Conservation (phyloP, 1,140 invertebrate species). For the Rhyacophila brunnea region DNA sequence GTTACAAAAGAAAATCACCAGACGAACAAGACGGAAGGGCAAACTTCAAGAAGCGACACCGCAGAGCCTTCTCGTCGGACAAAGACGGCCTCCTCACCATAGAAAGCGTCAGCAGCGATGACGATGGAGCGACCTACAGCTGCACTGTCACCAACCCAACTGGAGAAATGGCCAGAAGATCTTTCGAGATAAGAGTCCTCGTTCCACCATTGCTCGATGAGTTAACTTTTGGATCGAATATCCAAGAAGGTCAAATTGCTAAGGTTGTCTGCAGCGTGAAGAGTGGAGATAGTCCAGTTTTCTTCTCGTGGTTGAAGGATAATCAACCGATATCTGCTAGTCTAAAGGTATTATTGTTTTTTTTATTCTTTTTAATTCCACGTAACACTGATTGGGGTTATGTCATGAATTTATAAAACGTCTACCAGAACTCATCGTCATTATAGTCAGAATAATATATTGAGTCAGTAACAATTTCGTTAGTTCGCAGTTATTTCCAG, state of each 20-base stretch:
- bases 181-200: slow-evolving; percentile 66
- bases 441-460: neutral
- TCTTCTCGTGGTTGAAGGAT: slow-evolving; percentile 81
- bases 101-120: slow-evolving; percentile 65
- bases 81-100: slow-evolving; percentile 65
- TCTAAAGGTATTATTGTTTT: slow-evolving; percentile 50
- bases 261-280: slow-evolving; percentile 80
- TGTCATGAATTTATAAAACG: no score
- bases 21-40: no score
- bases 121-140: slow-evolving; percentile 73
- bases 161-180: slow-evolving; percentile 70
- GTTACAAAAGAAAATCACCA: slow-evolving; percentile 20
- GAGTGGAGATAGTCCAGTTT: slow-evolving; percentile 79
- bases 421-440: no score
- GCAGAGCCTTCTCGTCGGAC: slow-evolving; percentile 37
- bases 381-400: no score
- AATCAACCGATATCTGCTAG: slow-evolving; percentile 60
- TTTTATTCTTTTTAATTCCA: no score
- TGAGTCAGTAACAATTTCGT: neutral
- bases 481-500: neutral
- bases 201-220: slow-evolving; percentile 72
- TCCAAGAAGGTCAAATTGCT: slow-evolving; percentile 44
- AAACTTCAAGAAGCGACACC: neutral
- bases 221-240: slow-evolving; percentile 33
- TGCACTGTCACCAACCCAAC: slow-evolving; percentile 78